Evolutionary conservation across 1,140 invertebrate genomes (phyloP), one percentile per base, ranked within the genome.

Genomic region (Cardiocondyla obscurior): DNA sequence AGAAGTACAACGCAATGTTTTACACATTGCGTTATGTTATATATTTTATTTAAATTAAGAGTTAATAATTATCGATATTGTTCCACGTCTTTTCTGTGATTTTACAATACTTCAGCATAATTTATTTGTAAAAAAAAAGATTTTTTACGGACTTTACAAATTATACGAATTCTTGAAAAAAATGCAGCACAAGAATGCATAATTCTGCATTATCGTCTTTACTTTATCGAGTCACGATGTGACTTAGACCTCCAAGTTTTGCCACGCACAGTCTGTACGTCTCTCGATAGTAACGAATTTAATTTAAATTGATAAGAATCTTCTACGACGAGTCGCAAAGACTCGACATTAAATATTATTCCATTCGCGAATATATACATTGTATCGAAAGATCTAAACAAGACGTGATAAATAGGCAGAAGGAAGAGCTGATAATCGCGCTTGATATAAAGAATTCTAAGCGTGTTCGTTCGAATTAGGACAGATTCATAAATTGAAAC

Each of bases 401-500:
- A 77, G 44, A 25, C 16, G 19, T 25, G 44, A 49, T 30, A 16
- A 77, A 36, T 16, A 28, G 39, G 7, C 55, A 16, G 19, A 76
- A 22, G 6, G 39, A 3, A 16, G 10, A 65, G 7, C 4, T 12
- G 16, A 51, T 51, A 53, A 77, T 53, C 30, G 8, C 10, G 33
- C 22, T 42, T 22, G 28, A 6, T 14, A 1, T 28, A 3, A 79
- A 67, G 36, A 22, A 42, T 67, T 14, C 33, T 53, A 28, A 28
- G n/a, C 33, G 4, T 46, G 1, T 6, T 53, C 12, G 46, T 55
- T 53, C 44, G 49, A 64, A 65, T 76, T 51, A 39, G 39, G 14
- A 25, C 55, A 53, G 8, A 30, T 57, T 86, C 49, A 64, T 46
- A 57, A 77, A 77, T 86, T 83, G 46, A 25, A 86, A 72, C 10